These are phyloP conservation scores for Sebastes trivittatus DNA, from an alignment of 2,797 vertebrate species.

Conservation along the genomic window DNA sequence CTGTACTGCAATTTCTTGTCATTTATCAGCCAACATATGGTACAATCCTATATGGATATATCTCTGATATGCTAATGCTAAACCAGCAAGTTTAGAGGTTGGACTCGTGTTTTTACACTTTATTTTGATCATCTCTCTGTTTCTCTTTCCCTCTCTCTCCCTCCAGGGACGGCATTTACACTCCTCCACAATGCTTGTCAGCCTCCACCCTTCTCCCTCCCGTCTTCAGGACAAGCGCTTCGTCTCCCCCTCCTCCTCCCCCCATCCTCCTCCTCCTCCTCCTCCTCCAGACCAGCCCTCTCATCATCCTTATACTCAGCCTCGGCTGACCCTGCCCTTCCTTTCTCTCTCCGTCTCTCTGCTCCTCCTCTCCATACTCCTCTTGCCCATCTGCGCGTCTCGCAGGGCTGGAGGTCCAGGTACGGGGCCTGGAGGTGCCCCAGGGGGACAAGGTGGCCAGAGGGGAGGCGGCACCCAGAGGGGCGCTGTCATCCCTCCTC, in stretches of 20 bases:
- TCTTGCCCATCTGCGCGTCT: slow-evolving; percentile 79
- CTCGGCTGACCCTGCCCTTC: slow-evolving; percentile 55
- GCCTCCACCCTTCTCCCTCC: slow-evolving; percentile 80
- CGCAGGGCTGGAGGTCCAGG: slow-evolving; percentile 74
- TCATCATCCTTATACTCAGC: slow-evolving; percentile 32
- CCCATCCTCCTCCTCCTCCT: slow-evolving; percentile 42
- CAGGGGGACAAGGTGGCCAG: slow-evolving; percentile 72
- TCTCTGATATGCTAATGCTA: background rate
- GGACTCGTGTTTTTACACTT: background rate
- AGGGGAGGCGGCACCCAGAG: slow-evolving; percentile 74
- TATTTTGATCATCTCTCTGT: slow-evolving; percentile 5
- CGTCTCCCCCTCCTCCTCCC: slow-evolving; percentile 55
- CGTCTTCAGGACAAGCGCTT: slow-evolving; percentile 74
- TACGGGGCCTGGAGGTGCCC: slow-evolving; percentile 64
- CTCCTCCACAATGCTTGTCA: slow-evolving; percentile 86
- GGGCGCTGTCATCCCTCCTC: slow-evolving; percentile 77
- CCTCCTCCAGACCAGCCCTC: slow-evolving; percentile 49
- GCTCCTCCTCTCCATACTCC: slow-evolving; percentile 67
- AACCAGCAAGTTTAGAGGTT: background rate
- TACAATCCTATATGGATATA: background rate
- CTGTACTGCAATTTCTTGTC: background rate
- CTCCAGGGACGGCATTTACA: slow-evolving; percentile 83
- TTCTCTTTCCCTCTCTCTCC: slow-evolving; percentile 21
- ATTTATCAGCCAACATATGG: background rate
- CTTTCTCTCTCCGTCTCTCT: slow-evolving; percentile 67